Evolutionary conservation across 2,888 invertebrate genomes (phyloP).

Genomic region (Cerastis rubricosa): DNA sequence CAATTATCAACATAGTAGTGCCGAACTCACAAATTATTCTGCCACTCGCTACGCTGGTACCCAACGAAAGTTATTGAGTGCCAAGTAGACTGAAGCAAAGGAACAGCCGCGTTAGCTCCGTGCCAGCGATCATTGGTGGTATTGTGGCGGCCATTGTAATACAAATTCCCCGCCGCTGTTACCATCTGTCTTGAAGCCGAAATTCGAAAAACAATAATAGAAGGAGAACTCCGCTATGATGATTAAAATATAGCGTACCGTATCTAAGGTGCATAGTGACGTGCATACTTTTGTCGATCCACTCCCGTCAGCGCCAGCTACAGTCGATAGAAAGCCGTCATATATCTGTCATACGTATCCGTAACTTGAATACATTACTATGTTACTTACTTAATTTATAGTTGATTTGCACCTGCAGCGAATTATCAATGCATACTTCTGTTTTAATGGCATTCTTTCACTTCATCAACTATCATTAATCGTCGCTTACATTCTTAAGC

Average conservation of each 20-base stretch:
- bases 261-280: slow-evolving; percentile 63
- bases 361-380: slow-evolving; percentile 55
- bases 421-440: slow-evolving; percentile 66
- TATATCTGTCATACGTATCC: slow-evolving; percentile 46
- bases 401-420: slow-evolving; percentile 69
- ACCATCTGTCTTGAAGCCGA: slow-evolving; percentile 83
- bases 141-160: slow-evolving; percentile 84
- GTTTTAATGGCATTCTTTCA: slow-evolving; percentile 70
- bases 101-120: slow-evolving; percentile 83
- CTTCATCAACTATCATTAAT: slow-evolving; percentile 66
- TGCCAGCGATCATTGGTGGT: slow-evolving; percentile 85
- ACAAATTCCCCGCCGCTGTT: slow-evolving; percentile 86
- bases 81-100: slow-evolving; percentile 86
- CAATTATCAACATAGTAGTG: slow-evolving; percentile 70
- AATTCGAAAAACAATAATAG: slow-evolving; percentile 81
- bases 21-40: slow-evolving; percentile 81
- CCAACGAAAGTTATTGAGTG: slow-evolving; percentile 85
- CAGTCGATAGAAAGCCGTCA: slow-evolving; percentile 53
- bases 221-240: slow-evolving; percentile 65
- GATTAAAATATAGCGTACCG: slow-evolving; percentile 71
- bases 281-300: slow-evolving; percentile 49
- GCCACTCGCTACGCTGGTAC: slow-evolving; percentile 76
- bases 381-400: slow-evolving; percentile 66
- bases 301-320: background rate
- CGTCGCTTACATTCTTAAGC: slow-evolving; percentile 64